Percentiles rank a stretch among this genome's conserved stretches.
Conservation (phyloP, 2,797 vertebrate species). For the Melopsittacus undulatus region DNA sequence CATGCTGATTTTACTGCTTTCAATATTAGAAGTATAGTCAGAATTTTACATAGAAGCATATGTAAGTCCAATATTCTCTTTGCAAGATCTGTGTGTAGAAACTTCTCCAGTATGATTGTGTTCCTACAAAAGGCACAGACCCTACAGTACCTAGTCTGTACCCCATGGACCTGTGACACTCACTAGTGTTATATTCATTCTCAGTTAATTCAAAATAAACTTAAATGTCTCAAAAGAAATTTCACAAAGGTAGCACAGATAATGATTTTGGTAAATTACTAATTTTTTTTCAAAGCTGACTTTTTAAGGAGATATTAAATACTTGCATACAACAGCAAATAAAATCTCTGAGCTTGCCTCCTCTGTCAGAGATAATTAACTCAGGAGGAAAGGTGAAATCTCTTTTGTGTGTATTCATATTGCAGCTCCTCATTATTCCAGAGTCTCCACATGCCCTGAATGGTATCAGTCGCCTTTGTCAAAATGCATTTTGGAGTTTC, state of each 20-base stretch:
- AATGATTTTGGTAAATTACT: neutral
- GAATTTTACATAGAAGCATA: neutral
- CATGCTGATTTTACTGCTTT: neutral
- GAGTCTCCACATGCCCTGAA: neutral
- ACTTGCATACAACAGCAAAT: neutral
- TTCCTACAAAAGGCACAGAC: neutral
- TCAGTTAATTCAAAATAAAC: neutral
- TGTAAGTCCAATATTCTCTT: neutral
- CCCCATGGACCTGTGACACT: neutral
- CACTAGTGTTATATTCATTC: neutral
- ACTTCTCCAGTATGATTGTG: neutral
- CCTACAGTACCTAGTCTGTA: neutral
- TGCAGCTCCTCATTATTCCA: constrained; percentile 29
- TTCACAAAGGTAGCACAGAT: neutral
- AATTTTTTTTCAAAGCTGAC: neutral
- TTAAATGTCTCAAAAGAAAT: neutral
- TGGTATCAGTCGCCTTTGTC: neutral
- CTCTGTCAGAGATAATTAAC: neutral
- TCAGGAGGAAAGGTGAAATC: neutral
- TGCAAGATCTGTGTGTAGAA: neutral
- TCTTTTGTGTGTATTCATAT: neutral
- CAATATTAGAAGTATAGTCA: neutral
- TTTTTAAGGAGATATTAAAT: neutral
- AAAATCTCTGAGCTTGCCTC: neutral
- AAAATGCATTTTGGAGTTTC: neutral